Conservation (phyloP, 2,113 vertebrate genomes). For the Dicentrarchus labrax region DNA sequence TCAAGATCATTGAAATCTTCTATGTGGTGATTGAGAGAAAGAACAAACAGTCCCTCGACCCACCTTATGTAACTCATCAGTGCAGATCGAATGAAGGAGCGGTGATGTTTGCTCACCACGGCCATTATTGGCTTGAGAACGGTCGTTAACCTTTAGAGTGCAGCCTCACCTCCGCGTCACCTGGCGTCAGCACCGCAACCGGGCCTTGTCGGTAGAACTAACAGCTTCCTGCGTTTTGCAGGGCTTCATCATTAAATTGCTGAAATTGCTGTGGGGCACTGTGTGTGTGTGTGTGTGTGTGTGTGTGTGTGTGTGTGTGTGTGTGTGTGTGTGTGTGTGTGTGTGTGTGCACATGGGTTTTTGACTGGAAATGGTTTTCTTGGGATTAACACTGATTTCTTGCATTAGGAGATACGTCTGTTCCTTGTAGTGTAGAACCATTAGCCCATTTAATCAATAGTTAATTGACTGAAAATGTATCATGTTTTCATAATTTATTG, state of each 20-base stretch:
- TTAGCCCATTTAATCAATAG: not conserved
- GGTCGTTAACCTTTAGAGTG: conserved; percentile 78
- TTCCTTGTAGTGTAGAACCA: not conserved
- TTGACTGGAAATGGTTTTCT: conserved; percentile 32
- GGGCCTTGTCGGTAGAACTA: conserved; percentile 16
- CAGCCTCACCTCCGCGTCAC: conserved; percentile 62
- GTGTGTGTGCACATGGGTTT: not conserved
- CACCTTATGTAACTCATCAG: conserved; percentile 66
- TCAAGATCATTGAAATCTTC: conserved; percentile 16
- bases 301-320: not conserved
- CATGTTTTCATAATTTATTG: not conserved
- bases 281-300: conserved; percentile 5
- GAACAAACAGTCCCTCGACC: conserved; percentile 67
- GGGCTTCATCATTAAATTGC: conserved; percentile 42
- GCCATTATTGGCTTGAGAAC: conserved; percentile 67
- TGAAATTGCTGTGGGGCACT: conserved; percentile 34
- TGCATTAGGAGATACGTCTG: conserved; percentile 10
- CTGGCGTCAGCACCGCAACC: conserved; percentile 35
- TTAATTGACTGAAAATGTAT: not conserved
- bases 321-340: conserved; percentile 20
- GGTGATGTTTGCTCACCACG: conserved; percentile 72
- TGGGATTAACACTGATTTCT: conserved; percentile 16
- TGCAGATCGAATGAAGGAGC: conserved; percentile 55
- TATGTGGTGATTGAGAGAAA: conserved; percentile 35
- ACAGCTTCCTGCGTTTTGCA: conserved; percentile 57